These are phyloP conservation scores for Onychomys arenicola DNA, from an alignment of 2,797 vertebrate genomes.

Conservation along the genomic window DNA sequence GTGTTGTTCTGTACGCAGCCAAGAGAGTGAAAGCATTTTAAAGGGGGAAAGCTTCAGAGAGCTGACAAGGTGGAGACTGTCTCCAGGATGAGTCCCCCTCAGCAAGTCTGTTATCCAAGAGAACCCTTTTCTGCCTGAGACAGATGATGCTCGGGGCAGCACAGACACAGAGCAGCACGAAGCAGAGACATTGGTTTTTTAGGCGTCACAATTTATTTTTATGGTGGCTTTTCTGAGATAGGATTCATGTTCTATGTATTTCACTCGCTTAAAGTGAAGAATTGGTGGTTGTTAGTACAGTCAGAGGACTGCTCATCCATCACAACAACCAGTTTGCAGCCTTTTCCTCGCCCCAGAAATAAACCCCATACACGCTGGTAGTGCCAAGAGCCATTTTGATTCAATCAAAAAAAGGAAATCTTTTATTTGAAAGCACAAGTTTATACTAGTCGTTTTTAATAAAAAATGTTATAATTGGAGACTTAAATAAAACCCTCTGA, in stretches of 20 bases:
- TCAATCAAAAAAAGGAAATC: conserved; percentile 7
- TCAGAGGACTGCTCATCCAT: background rate
- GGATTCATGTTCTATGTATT: background rate
- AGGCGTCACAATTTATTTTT: background rate
- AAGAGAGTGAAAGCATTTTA: background rate
- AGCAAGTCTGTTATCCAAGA: background rate
- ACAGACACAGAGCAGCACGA: background rate
- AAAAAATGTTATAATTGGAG: background rate
- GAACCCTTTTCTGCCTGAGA: background rate
- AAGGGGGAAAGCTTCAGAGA: background rate
- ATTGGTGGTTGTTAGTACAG: background rate
- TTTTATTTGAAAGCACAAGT: background rate
- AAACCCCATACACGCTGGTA: background rate
- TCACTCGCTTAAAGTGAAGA: background rate
- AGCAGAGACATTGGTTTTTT: background rate
- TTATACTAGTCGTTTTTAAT: background rate
- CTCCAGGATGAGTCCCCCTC: background rate
- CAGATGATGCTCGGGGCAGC: background rate
- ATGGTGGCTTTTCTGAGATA: background rate
- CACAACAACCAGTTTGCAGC: background rate
- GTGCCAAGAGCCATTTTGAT: conserved; percentile 10
- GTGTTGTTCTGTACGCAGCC: background rate
- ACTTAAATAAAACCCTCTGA: background rate
- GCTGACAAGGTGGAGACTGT: background rate
- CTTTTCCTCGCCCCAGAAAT: conserved; percentile 26